Base-by-base conservation (phyloP, 2,113 vertebrate species). In the Phrynosoma platyrhinos region DNA sequence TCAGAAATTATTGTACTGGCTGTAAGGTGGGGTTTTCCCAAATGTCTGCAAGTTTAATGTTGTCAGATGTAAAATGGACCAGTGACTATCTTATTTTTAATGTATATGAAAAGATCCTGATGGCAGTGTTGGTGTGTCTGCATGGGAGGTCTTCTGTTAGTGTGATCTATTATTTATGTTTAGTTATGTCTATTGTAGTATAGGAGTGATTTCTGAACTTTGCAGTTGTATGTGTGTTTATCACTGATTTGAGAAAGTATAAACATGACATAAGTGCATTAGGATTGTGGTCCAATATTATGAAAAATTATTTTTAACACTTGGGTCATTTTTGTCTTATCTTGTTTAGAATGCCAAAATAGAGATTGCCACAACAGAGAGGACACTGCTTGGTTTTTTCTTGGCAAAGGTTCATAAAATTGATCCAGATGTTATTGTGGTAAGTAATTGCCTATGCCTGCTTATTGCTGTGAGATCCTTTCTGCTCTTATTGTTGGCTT, bases 371-470 rank as follows among this genome's bases (percentile, higher is more conserved):
- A 95, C 96, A 53, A 98, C 98, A 76, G 99, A 99, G 94, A 97
- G 99, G 90, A 98, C 98, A 25, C 95, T 99, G 88, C 96, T 99
- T 71, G 98, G 98, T 75, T 99, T 98, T 96, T 98, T 99, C 91
- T 96, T 99, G 92, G 98, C 99, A 1, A 99, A 99, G 95, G 96
- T 99, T 97, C 98, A 99, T 95, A 99, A 99, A 96, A 98, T 99
- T 79, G 99, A 99, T 94, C 99, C 99, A 76, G 99, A 99, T 82
- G 96, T 99, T 90, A 95, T 99, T 95, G 98, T 99, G 97, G 99
- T 99, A 93, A 98, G 98, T 97, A 94, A 88, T 77, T 88, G 75
- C 90, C 86, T 86, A 14, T 27, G 1, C 76, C 13, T 66, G 30
- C 27, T 78, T 52, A 27, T 62, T 83, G 82, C 62, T 91, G 1